These are phyloP conservation scores for Limosa lapponica DNA, from an alignment of 2,797 vertebrate species.

Conservation along the genomic window DNA sequence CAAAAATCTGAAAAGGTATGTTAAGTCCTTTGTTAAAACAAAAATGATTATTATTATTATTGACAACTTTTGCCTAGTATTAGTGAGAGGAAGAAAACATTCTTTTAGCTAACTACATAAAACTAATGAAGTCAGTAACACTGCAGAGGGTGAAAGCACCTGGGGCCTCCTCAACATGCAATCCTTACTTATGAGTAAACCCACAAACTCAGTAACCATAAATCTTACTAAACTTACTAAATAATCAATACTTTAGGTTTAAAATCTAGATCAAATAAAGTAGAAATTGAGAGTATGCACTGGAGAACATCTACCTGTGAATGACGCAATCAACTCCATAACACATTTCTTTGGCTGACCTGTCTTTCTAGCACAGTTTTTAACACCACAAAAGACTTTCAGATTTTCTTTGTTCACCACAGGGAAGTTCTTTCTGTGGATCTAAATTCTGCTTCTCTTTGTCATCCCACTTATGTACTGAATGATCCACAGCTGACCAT, in stretches of 20 bases:
- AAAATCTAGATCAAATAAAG: neutral
- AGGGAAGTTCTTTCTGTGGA: neutral
- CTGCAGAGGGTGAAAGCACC: neutral
- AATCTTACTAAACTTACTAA: neutral
- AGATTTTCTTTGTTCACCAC: conserved; percentile 9
- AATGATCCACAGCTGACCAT: neutral
- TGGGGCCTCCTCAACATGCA: neutral
- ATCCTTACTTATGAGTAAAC: neutral
- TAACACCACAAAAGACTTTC: neutral
- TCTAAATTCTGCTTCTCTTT: neutral
- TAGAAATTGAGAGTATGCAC: neutral
- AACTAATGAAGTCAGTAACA: neutral
- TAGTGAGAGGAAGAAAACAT: neutral
- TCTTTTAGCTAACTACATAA: neutral
- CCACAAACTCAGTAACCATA: neutral
- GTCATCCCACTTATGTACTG: neutral
- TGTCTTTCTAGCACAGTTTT: neutral
- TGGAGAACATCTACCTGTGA: neutral
- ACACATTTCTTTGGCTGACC: neutral
- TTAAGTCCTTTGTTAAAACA: neutral
- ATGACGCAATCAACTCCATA: neutral
- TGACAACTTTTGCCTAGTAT: neutral
- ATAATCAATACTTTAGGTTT: neutral
- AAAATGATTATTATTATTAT: neutral
- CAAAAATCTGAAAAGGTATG: neutral